A percentile compares a stretch with the other conserved stretches of the same genome.
Evolutionary conservation across 1,140 invertebrate genomes (phyloP).

Genomic region (Globodera rostochiensis): DNA sequence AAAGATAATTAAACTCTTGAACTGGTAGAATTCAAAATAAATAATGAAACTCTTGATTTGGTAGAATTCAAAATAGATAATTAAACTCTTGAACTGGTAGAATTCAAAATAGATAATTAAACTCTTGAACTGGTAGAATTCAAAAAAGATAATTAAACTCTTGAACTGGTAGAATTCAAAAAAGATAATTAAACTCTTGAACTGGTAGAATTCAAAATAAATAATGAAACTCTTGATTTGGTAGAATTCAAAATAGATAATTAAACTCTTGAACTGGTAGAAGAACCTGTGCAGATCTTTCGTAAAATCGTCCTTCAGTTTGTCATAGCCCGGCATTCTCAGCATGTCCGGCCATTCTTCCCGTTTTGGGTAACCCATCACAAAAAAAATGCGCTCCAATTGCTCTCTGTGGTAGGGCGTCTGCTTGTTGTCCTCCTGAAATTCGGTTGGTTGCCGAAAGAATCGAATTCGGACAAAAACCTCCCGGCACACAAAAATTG

Average conservation of each 20-base stretch:
- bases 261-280: not conserved
- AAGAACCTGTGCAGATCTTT: constrained; percentile 71
- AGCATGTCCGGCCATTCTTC: constrained; percentile 99
- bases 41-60: no score
- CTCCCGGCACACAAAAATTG: constrained; percentile 98
- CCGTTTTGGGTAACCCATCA: constrained; percentile 96
- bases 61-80: no score
- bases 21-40: no score
- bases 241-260: no score
- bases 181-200: no score
- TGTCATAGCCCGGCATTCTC: constrained; percentile 98
- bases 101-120: no score
- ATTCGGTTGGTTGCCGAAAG: not conserved
- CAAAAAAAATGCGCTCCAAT: constrained; percentile 97
- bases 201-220: no score
- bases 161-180: no score
- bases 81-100: no score
- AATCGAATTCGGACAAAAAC: constrained; percentile 65
- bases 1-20: no score
- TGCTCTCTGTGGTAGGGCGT: constrained; percentile 98
- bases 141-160: no score
- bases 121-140: no score
- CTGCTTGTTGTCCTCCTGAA: constrained; percentile 34
- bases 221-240: not conserved
- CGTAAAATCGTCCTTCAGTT: constrained; percentile 91